Percentiles rank a stretch among this genome's conserved stretches.
Conservation (phyloP, 2,888 invertebrate genomes). For the Druceiella hillmani region DNA sequence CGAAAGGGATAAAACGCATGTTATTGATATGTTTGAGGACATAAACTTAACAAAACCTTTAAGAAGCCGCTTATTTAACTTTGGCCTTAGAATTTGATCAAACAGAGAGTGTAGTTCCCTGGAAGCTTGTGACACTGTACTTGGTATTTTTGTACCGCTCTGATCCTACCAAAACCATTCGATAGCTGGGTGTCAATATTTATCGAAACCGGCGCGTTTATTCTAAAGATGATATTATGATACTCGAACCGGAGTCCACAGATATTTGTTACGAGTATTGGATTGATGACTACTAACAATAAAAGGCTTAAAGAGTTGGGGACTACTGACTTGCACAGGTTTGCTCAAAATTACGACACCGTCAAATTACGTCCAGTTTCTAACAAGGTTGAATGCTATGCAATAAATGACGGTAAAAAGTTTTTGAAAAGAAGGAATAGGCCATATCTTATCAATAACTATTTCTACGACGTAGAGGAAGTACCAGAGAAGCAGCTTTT, state of each 20-base stretch:
- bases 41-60: conserved; percentile 27
- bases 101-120: conserved; percentile 30
- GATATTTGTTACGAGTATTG: conserved; percentile 26
- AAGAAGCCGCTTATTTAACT: conserved; percentile 25
- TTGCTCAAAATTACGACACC: conserved; percentile 13
- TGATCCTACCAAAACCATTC: conserved; percentile 28
- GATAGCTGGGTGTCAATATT: conserved; percentile 28
- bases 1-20: conserved; percentile 27
- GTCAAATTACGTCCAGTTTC: conserved; percentile 15
- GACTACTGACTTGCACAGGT: conserved; percentile 11
- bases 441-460: conserved; percentile 28
- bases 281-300: conserved; percentile 27
- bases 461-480: conserved; percentile 21
- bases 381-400: conserved; percentile 12
- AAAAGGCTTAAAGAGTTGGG: conserved; percentile 25
- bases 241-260: conserved; percentile 22
- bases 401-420: conserved; percentile 12
- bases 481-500: conserved; percentile 27
- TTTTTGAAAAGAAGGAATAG: conserved; percentile 23
- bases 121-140: conserved; percentile 29
- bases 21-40: conserved; percentile 21
- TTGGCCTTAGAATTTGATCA: conserved; percentile 25
- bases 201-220: conserved; percentile 25
- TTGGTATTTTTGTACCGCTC: conserved; percentile 28
- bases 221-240: conserved; percentile 22